These are phyloP conservation scores for Corticium candelabrum DNA, from an alignment of 37 sponge, comb jelly and placozoan genomes.

Conservation along the genomic window DNA sequence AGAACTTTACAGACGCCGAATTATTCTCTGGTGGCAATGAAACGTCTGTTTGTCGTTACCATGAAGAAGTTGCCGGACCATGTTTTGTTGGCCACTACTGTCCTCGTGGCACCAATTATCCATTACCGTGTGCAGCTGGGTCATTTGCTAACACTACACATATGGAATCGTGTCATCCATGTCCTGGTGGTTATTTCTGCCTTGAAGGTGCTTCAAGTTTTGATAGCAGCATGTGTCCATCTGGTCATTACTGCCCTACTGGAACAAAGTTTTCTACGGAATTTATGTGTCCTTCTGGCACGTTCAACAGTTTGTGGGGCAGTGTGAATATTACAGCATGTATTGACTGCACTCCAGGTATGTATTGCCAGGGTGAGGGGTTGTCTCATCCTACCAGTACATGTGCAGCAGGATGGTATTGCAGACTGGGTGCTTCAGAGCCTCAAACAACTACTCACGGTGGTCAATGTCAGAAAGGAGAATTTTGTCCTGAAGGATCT, in stretches of 20 bases:
- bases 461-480: neutral
- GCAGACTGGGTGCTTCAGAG: neutral
- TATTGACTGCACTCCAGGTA: conserved; percentile 14
- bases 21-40: neutral
- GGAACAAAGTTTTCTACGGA: conserved; percentile 11
- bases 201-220: neutral
- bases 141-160: conserved; percentile 9
- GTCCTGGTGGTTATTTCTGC: conserved; percentile 32
- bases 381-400: conserved; percentile 3
- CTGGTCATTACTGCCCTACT: conserved; percentile 32
- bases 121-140: conserved; percentile 17
- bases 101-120: conserved; percentile 15
- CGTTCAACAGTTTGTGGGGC: conserved; percentile 1
- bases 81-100: conserved; percentile 34
- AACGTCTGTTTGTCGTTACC: neutral
- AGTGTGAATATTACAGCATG: neutral
- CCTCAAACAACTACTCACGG: conserved; percentile 12
- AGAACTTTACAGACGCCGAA: neutral
- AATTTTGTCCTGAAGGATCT: neutral
- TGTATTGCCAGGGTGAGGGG: conserved; percentile 7
- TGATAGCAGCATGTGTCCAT: conserved; percentile 12
- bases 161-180: conserved; percentile 8
- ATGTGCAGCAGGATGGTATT: conserved; percentile 29
- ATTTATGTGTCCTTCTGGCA: conserved; percentile 20
- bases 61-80: conserved; percentile 2